Base-by-base conservation (phyloP, 1,140 invertebrate genomes). In the Drosophila ercepeae region DNA sequence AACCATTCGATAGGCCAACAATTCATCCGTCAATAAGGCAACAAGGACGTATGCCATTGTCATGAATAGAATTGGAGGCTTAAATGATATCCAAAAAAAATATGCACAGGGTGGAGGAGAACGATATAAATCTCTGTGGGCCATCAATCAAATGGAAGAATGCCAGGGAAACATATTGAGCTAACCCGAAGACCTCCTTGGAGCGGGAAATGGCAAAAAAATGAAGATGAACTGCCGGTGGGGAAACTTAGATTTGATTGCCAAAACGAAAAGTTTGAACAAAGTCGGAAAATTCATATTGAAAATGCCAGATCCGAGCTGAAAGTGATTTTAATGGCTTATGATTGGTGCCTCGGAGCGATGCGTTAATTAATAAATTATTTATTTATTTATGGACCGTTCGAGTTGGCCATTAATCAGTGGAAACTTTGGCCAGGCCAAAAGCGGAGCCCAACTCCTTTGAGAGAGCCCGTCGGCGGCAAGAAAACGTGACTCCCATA, bases 291-390 rank as follows among this genome's bases (percentile, higher is more conserved):
- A 42, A 42, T 42, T 14, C 36, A 9, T 39, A 13, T 63, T 72
- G 51, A 57, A 73, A 76, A 57, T 55, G 21, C n/a, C 32, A 8
- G 18, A 39, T 2, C 3, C 7, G 6, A 3, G 27, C 19, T 29
- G 25, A 50, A 51, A 70, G 65, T 71, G 68, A 71, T 71, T 69
- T 75, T 82, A 64, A 72, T 78, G 34, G 58, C 48, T 58, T 52
- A 63, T 74, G 75, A 75, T 71, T 68, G 44, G 42, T 5, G 57
- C 39, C 67, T 36, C 61, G 19, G n/a, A 51, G 68, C 69, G 41
- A 68, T 69, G 64, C 83, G 83, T 78, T 88, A 88, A 88, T 88
- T 89, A 88, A 88, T 88, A 89, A 89, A 81, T 84, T 75, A 89
- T 89, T 84, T 82, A 75, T 78, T 74, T 69, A 74, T 78, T 74